Conservation (phyloP, 2,797 vertebrate species). For the Cetoscarus ocellatus region DNA sequence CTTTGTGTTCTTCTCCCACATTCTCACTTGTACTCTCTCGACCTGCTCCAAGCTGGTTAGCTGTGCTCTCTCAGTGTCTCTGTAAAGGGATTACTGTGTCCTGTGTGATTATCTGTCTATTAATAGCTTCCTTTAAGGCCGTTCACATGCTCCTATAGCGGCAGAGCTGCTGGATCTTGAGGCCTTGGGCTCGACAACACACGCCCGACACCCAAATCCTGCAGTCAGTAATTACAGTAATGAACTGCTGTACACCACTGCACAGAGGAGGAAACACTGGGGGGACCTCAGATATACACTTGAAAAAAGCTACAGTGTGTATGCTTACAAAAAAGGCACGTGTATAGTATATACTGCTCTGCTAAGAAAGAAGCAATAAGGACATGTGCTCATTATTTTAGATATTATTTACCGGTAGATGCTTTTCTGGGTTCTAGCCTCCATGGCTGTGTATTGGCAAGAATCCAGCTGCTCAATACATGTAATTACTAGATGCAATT, state of each 20-base stretch:
- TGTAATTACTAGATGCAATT: no score
- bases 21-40: constrained; percentile 19
- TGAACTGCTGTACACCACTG: constrained; percentile 12
- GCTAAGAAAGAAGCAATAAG: not conserved
- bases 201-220: constrained; percentile 13
- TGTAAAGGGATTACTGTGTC: constrained; percentile 63
- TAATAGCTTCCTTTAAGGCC: constrained; percentile 75
- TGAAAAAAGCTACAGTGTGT: not conserved
- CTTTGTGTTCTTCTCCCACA: constrained; percentile 13
- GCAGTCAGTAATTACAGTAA: constrained; percentile 52
- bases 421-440: no score
- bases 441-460: no score
- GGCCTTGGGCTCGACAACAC: constrained; percentile 16
- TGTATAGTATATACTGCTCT: not conserved
- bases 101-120: constrained; percentile 77
- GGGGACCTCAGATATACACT: constrained; percentile 1
- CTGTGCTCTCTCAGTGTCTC: constrained; percentile 37
- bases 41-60: constrained; percentile 27
- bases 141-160: constrained; percentile 54
- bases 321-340: not conserved
- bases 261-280: not conserved
- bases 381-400: not conserved
- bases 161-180: constrained; percentile 29
- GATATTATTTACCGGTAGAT: not conserved
- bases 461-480: no score